Base-by-base conservation (phyloP, 2,113 vertebrate species). In the Bos indicus region DNA sequence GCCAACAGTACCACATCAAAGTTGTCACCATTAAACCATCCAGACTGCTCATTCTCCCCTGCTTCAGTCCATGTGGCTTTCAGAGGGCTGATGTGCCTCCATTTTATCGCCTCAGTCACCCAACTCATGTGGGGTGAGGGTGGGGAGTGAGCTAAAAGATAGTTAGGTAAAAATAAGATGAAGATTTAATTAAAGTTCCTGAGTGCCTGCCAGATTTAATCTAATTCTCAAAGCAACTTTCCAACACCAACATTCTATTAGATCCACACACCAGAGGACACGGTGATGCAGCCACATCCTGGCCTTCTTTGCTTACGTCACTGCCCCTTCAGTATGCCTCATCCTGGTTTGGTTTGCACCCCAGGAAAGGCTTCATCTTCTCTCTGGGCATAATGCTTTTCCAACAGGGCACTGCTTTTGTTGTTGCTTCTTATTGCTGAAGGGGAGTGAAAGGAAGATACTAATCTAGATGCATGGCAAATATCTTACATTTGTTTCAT, bases 51-150 rank as follows among this genome's bases (percentile, higher is more conserved):
- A 5, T 40, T 57, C 78, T 87, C 30, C 33, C 19, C 16, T 71
- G 0, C 14, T 33, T 81, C 36, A 28, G 71, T 25, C 56, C 8
- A 0, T 3, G 19, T 48, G 54, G 7, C 7, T 92, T 0, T 82
- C 2, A 0, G 60, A 89, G 62, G 51, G 13, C 36, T 48, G 33
- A 23, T 2, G 2, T 1, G 3, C 8, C 30, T 51, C 30, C 48
- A 2, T 40, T 51, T 77, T 80, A 0, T 71, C 36, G 23, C 9
- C n/a, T 74, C 60, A 17, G 3, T 62, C 26, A 21, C 21, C 48
- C 60, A 54, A 3, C 59, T 90, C 74, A 36, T 0, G 5, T 7
- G 10, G 11, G 6, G 0, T n/a, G 16, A 2, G 4, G 51, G 3
- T 1, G 1, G 56, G 17, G 43, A 25, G 16, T 12, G 33, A 16